Evolutionary conservation across 2,888 invertebrate genomes (phyloP).

Genomic region (Drosophila niveifrons): DNA sequence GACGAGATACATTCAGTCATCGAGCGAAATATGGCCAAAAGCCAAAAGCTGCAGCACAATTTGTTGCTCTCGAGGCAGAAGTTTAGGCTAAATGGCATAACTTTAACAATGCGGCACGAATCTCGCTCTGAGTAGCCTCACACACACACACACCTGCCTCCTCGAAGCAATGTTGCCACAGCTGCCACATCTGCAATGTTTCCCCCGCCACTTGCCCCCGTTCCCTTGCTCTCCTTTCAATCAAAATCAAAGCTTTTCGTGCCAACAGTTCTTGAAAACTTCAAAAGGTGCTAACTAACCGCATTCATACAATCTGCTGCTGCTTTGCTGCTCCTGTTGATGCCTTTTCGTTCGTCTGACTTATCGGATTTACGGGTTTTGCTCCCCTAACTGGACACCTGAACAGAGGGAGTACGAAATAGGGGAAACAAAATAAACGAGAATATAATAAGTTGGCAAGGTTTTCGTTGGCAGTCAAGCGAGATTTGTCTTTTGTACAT

Average conservation of each 20-base stretch:
- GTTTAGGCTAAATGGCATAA: conserved; percentile 37
- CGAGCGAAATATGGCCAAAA: background rate
- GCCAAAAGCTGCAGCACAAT: conserved; percentile 44
- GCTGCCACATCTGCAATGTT: conserved; percentile 9
- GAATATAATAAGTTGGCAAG: background rate
- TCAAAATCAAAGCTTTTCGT: conserved; percentile 32
- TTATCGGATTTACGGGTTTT: conserved; percentile 13
- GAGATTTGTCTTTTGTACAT: background rate
- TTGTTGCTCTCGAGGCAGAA: conserved; percentile 35
- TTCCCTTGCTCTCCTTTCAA: conserved; percentile 12
- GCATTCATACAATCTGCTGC: conserved; percentile 59
- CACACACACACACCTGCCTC: background rate
- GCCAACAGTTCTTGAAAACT: conserved; percentile 37
- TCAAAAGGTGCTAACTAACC: conserved; percentile 63
- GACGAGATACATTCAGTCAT: conserved; percentile 21
- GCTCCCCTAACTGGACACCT: background rate
- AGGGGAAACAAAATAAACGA: background rate
- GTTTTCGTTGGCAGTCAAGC: background rate
- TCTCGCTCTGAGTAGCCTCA: background rate
- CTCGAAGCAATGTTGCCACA: background rate
- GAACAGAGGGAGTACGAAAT: background rate
- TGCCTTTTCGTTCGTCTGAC: conserved; percentile 11
- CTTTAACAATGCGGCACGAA: conserved; percentile 17
- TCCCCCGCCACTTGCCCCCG: too few species aligned
- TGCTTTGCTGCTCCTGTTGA: conserved; percentile 42